phyloP scores from a whole-genome alignment of 2,888 invertebrate species.

The Agonopterix alstromeriana region DNA sequence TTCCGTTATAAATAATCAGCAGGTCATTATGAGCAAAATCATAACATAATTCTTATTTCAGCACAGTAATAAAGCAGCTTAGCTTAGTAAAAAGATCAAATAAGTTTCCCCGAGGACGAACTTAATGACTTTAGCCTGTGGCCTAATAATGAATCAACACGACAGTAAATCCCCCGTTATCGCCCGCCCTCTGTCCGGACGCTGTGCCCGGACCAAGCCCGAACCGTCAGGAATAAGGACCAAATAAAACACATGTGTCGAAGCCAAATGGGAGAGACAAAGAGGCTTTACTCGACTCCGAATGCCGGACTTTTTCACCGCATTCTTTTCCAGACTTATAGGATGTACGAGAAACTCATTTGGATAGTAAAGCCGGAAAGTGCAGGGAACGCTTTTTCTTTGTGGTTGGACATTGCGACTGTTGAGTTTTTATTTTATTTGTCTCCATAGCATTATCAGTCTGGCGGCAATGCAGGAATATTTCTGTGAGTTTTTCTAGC shows the following conservation, averaged over 20 bases:
- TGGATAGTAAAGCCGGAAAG: background rate
- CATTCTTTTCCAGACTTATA: constrained; percentile 1
- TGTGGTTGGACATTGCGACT: too few relatives aligned
- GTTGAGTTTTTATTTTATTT: background rate
- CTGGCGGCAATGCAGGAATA: too few relatives aligned
- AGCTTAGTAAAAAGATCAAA: constrained; percentile 3
- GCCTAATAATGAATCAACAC: constrained; percentile 9
- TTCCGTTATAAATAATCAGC: too few relatives aligned
- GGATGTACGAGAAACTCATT: constrained; percentile 5
- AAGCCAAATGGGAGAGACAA: constrained; percentile 7
- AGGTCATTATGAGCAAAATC: too few relatives aligned
- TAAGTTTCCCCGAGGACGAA: constrained; percentile 3
- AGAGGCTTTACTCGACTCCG: constrained; percentile 5
- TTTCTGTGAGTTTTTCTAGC: too few relatives aligned
- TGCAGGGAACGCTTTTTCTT: background rate
- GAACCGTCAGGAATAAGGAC: background rate
- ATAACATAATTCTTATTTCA: too few relatives aligned
- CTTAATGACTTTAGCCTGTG: constrained; percentile 7
- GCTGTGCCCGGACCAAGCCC: background rate
- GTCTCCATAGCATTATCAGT: background rate
- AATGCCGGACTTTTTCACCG: constrained; percentile 6
- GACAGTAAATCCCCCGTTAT: constrained; percentile 9
- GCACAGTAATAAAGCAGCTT: background rate
- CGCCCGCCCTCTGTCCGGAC: constrained; percentile 1
- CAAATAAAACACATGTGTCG: constrained; percentile 10